Evolutionary conservation across 2,797 vertebrate species (phyloP), one percentile per base, ranked within the genome.

Genomic region (Mormyrus hasselquistii): DNA sequence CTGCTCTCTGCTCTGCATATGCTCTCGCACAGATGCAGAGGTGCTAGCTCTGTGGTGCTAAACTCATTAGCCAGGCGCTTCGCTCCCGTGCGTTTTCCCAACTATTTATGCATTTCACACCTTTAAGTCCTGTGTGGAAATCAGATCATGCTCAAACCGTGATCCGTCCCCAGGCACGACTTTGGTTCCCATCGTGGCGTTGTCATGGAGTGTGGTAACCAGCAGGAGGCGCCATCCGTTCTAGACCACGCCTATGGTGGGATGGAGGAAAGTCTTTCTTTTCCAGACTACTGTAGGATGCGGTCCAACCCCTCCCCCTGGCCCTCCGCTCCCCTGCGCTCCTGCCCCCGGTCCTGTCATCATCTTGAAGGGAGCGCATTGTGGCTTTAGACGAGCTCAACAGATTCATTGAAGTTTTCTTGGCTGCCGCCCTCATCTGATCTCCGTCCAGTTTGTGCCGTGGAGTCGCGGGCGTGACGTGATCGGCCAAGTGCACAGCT

Each of bases 401-500:
- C 95, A 96, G 96, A 95, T 95, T 95, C 96, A 96, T 96, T 97
- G 95, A 96, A 96, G 94, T 95, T 96, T 95, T 95, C 95, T 96
- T 97, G 96, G 95, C 96, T 96, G 55, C 94, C 94, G 94, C 94
- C 53, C 69, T 25, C 53, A 88, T 89, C 88, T 89, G 88, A 88
- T 89, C 96, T 96, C 96, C 96, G 95, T 96, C 96, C 96, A 96
- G 96, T 96, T 96, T 96, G 94, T 94, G 94, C 96, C 96, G 44
- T 47, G 95, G 95, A 94, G 96, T 59, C 53, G 59, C 52, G 22
- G 87, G 16, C 5, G 95, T 94, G 57, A 38, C 95, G 94, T 95
- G 94, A 93, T 95, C 94, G 96, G 96, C 96, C 97, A 96, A 96
- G 94, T 96, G 94, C 96, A 96, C 96, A 97, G 95, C 96, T 97